These are phyloP conservation scores for Heteropelma amictum DNA, from an alignment of 2,888 invertebrate genomes.

Conservation along the genomic window DNA sequence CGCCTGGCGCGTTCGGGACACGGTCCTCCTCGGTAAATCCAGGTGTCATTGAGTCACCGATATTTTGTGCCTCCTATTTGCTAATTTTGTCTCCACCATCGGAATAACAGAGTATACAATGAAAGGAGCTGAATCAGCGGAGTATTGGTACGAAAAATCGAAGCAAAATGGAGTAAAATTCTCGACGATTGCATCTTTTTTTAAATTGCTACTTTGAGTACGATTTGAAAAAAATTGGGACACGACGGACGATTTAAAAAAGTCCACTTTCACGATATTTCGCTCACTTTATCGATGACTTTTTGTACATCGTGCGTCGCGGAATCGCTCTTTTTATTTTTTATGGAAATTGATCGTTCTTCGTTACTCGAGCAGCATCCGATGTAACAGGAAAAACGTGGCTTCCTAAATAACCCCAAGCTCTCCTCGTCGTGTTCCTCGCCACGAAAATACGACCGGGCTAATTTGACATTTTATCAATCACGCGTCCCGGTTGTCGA, in stretches of 20 bases:
- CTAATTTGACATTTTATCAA: constrained; percentile 76
- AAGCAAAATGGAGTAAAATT: too few species aligned
- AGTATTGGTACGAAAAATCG: too few species aligned
- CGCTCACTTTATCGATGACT: too few species aligned
- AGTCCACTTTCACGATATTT: too few species aligned
- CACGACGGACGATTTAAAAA: too few species aligned
- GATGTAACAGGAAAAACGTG: neutral
- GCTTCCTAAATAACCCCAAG: neutral
- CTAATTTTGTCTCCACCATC: neutral
- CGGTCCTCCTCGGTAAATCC: constrained; percentile 27
- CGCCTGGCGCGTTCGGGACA: constrained; percentile 1
- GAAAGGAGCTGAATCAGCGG: too few species aligned
- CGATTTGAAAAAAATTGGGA: too few species aligned
- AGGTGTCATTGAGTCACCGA: constrained; percentile 35
- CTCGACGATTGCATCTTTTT: too few species aligned
- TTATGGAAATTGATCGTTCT: neutral
- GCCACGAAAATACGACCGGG: constrained; percentile 64
- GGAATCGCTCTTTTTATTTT: neutral
- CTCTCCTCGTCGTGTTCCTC: neutral
- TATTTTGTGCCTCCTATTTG: constrained; percentile 2
- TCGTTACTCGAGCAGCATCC: neutral
- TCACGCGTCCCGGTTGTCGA: constrained; percentile 66
- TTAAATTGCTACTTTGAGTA: too few species aligned
- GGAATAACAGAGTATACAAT: neutral
- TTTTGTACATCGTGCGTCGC: too few species aligned